Base-by-base conservation (phyloP, 2,888 invertebrate species). In the Dynastes tityus region DNA sequence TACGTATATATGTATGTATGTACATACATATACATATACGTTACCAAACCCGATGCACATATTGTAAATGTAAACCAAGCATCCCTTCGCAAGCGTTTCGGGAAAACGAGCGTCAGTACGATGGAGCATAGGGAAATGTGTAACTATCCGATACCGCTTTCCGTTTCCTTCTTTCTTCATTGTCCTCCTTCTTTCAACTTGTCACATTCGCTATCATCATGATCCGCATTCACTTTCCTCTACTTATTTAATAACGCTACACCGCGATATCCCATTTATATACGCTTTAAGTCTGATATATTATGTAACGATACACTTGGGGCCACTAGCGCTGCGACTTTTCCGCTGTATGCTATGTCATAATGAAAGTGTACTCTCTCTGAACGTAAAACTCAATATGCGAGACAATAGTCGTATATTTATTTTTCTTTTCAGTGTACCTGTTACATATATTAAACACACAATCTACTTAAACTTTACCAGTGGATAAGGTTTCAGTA, bases 51-150 rank as follows among this genome's bases (percentile, higher is more conserved):
- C 16, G 73, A 73, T 73, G 73, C 45, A 61, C 73, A 73, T 73
- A 73, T 58, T 61, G 58, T 73, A 73, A 73, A 73, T 73, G 71
- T 73, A 73, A 73, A 73, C 71, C 45, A n/a, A 37, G 71, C 58
- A 40, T 58, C 58, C 58, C 73, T 37, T 40, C 73, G 32, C 51
- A 16, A 51, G 51, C 11, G 53, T 29, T 16, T 51, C 13, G 70
- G n/a, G 37, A 40, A 40, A 51, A 27, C 29, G 45, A 6, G 16
- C 6, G 73, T 16, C 45, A 9, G 27, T 2, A 27, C 45, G 11
- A 45, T 4, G n/a, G 37, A 16, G 40, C 58, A 22, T 58, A 73
- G 58, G 40, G 40, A 40, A 73, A 29, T 61, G 45, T 73, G 58
- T 73, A 73, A 73, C 73, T 73, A 73, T 58, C 73, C 73, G 73